Percentiles rank a stretch among this genome's conserved stretches.
phyloP scores from a whole-genome alignment of 2,888 invertebrate genomes.

The Epinotia bilunana region DNA sequence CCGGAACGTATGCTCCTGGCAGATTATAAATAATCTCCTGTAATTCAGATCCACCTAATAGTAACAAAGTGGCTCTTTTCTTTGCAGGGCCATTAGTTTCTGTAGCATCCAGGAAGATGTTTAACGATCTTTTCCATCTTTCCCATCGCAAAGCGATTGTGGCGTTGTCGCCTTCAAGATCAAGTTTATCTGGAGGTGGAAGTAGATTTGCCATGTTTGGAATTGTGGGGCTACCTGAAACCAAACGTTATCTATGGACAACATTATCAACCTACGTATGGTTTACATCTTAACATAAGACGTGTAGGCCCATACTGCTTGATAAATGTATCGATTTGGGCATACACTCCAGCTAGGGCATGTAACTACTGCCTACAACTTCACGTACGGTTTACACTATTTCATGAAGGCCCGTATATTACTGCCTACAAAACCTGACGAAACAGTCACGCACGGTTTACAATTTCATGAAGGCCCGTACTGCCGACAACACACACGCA shows the following conservation, averaged over 20 bases:
- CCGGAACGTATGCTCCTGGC: neutral
- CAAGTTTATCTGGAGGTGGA: constrained; percentile 2
- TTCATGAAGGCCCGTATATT: no score
- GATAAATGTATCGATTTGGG: no score
- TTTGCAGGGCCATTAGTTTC: neutral
- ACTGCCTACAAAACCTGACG: no score
- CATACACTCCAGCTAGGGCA: no score
- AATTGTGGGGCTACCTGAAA: neutral
- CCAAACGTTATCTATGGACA: neutral
- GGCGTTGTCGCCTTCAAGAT: constrained; percentile 4
- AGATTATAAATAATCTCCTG: constrained; percentile 12
- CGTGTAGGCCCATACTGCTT: no score
- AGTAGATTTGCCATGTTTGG: neutral
- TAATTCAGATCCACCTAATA: neutral
- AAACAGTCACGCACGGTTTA: no score
- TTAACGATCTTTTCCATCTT: constrained; percentile 12
- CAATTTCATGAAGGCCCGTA: no score
- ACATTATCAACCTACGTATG: no score
- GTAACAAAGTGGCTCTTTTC: constrained; percentile 9
- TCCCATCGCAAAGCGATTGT: neutral
- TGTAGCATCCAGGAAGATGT: constrained; percentile 12
- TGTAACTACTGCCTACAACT: no score
- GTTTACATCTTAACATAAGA: no score
- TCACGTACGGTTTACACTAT: no score
- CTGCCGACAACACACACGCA: no score